Base-by-base conservation (phyloP, 2,797 vertebrate species). In the Oryzias sinensis region DNA sequence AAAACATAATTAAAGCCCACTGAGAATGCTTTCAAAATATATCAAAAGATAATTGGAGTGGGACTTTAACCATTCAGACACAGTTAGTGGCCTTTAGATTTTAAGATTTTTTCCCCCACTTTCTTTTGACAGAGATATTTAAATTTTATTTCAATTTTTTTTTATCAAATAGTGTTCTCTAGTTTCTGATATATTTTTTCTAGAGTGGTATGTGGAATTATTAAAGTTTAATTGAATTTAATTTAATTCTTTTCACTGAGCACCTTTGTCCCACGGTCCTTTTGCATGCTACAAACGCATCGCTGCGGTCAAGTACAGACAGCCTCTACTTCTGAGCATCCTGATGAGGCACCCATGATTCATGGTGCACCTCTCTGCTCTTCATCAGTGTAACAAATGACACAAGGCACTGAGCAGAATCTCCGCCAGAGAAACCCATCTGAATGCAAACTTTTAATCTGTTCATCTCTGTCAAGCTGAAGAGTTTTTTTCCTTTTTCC, bases 331-430 rank as follows among this genome's bases (percentile, higher is more conserved):
- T 72, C 60, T 65, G 75, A 82, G 76, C 68, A 53, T 79, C 77
- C 74, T 68, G 65, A 82, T 81, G 69, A 71, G 76, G 70, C 66
- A 70, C 74, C 66, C 14, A 59, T 79, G 86, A 90, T 88, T 87
- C 82, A 90, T 86, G 62, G 81, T 49, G 57, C 78, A 80, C 74
- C 66, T 67, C 78, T 66, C 72, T 81, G 69, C 81, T 85, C 82
- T 89, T 85, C 77, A 86, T 91, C 88, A 90, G 79, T 84, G 78
- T 89, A 89, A 91, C 81, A 85, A 88, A 90, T 87, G 82, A 82
- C 80, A 69, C 79, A 49, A 46, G 79, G 83, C 74, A 70, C 57
- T 1, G 14, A 58, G 59, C 77, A 72, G 76, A 79, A 77, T 81
- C 86, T 80, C 83, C 68, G 74, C 75, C 84, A 77, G 72, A 81